phyloP scores from a whole-genome alignment of 2,113 vertebrate genomes.

The Lepisosteus osseus region DNA sequence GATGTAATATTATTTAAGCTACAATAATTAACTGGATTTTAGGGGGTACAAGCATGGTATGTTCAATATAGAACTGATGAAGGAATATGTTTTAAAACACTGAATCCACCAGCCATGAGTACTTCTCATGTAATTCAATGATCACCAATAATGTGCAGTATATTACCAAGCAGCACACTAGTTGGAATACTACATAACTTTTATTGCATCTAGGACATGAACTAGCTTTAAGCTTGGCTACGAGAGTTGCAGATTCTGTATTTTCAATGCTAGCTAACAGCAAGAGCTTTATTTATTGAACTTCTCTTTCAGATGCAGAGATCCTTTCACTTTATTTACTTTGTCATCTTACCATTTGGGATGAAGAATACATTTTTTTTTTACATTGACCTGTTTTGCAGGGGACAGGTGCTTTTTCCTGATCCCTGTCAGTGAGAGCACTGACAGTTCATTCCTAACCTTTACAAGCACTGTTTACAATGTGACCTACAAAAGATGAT shows the following conservation, averaged over 20 bases:
- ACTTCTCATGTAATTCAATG: too few relatives aligned
- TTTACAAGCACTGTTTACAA: slow-evolving; percentile 51
- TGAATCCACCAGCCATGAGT: too few relatives aligned
- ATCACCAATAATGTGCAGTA: too few relatives aligned
- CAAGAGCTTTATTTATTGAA: slow-evolving; percentile 15
- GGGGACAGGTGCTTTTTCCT: slow-evolving; percentile 33
- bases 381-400: slow-evolving; percentile 30
- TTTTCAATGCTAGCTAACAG: neutral
- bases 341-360: slow-evolving; percentile 15
- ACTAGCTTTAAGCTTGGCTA: too few relatives aligned
- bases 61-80: neutral
- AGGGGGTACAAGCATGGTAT: neutral
- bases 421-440: slow-evolving; percentile 37
- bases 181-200: too few relatives aligned
- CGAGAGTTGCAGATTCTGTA: too few relatives aligned
- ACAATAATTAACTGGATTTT: slow-evolving; percentile 6
- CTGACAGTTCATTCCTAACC: slow-evolving; percentile 40
- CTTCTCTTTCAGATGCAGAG: slow-evolving; percentile 14
- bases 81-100: too few relatives aligned
- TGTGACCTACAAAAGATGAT: slow-evolving; percentile 55
- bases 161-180: too few relatives aligned
- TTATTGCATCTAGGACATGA: too few relatives aligned
- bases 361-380: slow-evolving; percentile 22
- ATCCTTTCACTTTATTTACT: slow-evolving; percentile 12
- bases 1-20: too few relatives aligned